phyloP scores from a whole-genome alignment of 2,797 vertebrate genomes.

The Chaetophractus vellerosus region DNA sequence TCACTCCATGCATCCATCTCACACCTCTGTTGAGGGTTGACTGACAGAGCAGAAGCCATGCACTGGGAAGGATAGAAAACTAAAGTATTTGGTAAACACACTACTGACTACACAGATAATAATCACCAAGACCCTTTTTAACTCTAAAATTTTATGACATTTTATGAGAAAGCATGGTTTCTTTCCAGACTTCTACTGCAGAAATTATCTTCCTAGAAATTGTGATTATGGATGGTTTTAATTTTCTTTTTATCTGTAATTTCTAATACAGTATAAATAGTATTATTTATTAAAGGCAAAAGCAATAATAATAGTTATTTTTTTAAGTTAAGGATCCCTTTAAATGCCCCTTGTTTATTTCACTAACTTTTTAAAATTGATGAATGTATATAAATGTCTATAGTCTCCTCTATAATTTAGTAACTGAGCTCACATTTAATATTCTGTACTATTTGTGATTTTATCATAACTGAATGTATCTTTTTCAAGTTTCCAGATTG shows the following conservation, averaged over 20 bases:
- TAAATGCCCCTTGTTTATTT: constrained; percentile 13
- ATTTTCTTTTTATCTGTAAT: constrained; percentile 27
- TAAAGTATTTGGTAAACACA: not conserved
- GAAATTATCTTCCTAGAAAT: not conserved
- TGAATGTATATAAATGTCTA: constrained; percentile 8
- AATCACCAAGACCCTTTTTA: not conserved
- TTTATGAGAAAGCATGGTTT: not conserved
- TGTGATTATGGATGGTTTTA: not conserved
- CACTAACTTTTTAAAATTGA: constrained; percentile 14
- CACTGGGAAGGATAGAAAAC: not conserved
- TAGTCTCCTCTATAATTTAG: not conserved
- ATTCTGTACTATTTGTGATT: not conserved
- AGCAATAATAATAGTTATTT: not conserved
- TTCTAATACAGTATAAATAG: not conserved
- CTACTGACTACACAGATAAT: not conserved
- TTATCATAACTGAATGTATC: not conserved
- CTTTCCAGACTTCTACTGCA: not conserved
- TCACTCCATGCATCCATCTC: not conserved
- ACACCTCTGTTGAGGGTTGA: not conserved
- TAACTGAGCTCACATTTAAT: not conserved
- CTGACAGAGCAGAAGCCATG: not conserved
- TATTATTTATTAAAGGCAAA: constrained; percentile 37
- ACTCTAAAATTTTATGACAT: not conserved
- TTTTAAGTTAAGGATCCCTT: not conserved
- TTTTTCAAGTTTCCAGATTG: constrained; percentile 20